A percentile compares a stretch with the other conserved stretches of the same genome.
Conservation (phyloP, 1,140 invertebrate genomes). For the Panulirus ornatus region DNA sequence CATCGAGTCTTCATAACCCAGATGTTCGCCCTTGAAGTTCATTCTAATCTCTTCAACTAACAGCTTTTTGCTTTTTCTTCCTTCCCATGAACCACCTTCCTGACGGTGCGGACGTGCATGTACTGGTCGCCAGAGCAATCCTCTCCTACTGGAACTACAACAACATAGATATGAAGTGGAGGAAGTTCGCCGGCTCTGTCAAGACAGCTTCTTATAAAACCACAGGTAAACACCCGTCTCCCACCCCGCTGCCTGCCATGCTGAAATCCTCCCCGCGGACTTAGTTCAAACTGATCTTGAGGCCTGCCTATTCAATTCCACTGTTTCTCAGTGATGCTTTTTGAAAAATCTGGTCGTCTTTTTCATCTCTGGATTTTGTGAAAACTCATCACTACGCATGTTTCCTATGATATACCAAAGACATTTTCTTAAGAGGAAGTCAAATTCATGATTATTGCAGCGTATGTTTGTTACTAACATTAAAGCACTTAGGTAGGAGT, state of each 20-base stretch:
- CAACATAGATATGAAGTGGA: too few species aligned
- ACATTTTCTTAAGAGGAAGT: neutral
- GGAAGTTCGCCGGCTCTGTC: slow-evolving; percentile 1
- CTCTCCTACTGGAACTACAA: slow-evolving; percentile 26
- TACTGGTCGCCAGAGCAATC: neutral
- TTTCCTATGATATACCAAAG: neutral
- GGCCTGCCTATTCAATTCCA: neutral
- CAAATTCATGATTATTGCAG: neutral
- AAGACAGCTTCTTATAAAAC: neutral
- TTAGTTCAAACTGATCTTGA: neutral
- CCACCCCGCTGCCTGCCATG: too few species aligned
- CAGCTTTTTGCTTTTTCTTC: too few species aligned
- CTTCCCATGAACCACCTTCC: too few species aligned
- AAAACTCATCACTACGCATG: neutral
- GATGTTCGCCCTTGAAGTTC: too few species aligned
- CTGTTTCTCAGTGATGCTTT: neutral
- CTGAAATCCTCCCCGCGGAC: neutral
- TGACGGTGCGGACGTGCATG: too few species aligned
- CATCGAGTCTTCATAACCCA: too few species aligned
- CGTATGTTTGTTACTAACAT: too few species aligned
- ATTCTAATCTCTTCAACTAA: too few species aligned
- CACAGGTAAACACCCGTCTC: neutral
- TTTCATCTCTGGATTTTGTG: neutral
- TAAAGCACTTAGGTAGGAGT: neutral
- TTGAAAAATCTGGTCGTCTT: neutral